These are phyloP conservation scores for Metridium senile DNA, from an alignment of 92 coral and sea anemone species.

Conservation along the genomic window DNA sequence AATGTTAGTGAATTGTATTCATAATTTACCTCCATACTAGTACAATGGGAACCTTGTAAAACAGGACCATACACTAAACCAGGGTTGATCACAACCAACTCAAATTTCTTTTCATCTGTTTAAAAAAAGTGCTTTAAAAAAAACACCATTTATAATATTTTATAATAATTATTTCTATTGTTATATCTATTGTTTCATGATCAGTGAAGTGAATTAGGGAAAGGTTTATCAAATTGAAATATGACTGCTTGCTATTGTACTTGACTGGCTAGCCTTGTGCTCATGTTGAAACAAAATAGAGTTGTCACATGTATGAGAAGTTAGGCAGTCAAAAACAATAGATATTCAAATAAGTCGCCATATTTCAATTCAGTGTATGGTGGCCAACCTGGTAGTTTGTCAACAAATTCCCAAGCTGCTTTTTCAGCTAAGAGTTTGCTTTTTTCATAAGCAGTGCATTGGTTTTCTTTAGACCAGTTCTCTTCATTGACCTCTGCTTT, in stretches of 20 bases:
- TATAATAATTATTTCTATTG: no score
- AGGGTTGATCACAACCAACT: constrained; percentile 78
- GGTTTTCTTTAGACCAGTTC: constrained; percentile 81
- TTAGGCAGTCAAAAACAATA: no score
- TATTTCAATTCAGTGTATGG: neutral
- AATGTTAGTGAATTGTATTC: neutral
- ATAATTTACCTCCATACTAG: constrained; percentile 91
- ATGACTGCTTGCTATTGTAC: no score
- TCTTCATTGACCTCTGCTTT: constrained; percentile 74
- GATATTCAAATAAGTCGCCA: no score
- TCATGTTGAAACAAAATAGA: no score
- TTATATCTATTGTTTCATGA: no score
- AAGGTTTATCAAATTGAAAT: no score
- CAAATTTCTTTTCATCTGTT: constrained; percentile 87
- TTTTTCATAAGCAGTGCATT: constrained; percentile 77
- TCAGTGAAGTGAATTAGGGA: no score
- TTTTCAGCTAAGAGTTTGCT: constrained; percentile 85
- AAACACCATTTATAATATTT: no score
- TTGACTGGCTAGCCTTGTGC: no score
- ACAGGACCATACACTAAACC: constrained; percentile 90
- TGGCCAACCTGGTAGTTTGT: constrained; percentile 62
- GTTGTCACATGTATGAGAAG: no score
- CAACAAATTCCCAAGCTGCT: constrained; percentile 84
- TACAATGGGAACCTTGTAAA: constrained; percentile 82
- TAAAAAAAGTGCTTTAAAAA: neutral